These are phyloP conservation scores for Hyposmocoma kahamanoa DNA, from an alignment of 1,140 invertebrate genomes.

Conservation along the genomic window DNA sequence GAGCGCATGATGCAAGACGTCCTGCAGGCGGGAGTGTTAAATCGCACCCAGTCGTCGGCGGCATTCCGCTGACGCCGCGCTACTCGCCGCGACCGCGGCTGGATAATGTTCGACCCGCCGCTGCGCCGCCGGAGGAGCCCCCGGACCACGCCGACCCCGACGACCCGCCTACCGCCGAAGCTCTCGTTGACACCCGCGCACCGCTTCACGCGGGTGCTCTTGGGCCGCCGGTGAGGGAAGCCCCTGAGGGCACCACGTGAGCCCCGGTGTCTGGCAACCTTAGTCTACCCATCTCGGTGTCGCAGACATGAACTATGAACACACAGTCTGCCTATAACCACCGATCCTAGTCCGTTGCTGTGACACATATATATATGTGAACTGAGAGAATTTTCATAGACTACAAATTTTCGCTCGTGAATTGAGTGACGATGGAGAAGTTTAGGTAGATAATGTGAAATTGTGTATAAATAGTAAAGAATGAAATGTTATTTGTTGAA, in stretches of 20 bases:
- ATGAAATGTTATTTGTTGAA: conserved; percentile 60
- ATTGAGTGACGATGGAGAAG: conserved; percentile 26
- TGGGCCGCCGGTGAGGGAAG: conserved; percentile 28
- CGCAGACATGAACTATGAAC: conserved; percentile 13
- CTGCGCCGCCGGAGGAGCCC: conserved; percentile 57
- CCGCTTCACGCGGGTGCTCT: not conserved
- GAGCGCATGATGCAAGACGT: conserved; percentile 70
- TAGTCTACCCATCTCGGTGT: conserved; percentile 9
- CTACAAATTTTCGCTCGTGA: too few species aligned
- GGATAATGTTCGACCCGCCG: conserved; percentile 56
- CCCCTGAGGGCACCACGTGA: conserved; percentile 39
- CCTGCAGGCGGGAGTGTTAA: conserved; percentile 65
- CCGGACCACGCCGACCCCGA: conserved; percentile 22
- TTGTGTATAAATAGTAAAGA: conserved; percentile 43
- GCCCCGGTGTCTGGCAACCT: conserved; percentile 15
- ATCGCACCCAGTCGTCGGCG: conserved; percentile 70
- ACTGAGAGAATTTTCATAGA: conserved; percentile 30
- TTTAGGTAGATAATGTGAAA: conserved; percentile 57
- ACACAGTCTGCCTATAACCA: conserved; percentile 20
- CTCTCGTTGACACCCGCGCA: conserved; percentile 12
- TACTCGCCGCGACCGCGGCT: conserved; percentile 63
- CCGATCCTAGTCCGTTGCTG: conserved; percentile 20
- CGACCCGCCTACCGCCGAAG: conserved; percentile 16
- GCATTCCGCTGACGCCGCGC: conserved; percentile 67
- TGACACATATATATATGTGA: conserved; percentile 23